Evolutionary conservation across 53 echinoderm and acorn worm genomes (phyloP).

Genomic region (Arbacia lixula): DNA sequence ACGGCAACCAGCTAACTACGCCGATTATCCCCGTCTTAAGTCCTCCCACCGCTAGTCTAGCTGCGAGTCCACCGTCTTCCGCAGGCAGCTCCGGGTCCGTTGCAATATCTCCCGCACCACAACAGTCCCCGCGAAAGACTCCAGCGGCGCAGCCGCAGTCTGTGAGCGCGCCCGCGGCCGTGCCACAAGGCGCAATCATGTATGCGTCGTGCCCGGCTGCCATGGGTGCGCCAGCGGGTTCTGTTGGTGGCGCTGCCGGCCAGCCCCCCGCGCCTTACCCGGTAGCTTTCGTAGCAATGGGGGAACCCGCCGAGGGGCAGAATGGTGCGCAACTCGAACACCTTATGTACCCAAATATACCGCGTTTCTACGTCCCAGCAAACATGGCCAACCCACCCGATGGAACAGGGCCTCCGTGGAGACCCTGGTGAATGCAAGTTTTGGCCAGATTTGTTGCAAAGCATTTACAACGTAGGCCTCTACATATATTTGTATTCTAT

Average conservation of each 20-base stretch:
- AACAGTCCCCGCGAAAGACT: slow-evolving; percentile 9
- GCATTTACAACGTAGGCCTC: too few species aligned
- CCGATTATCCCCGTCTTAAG: slow-evolving; percentile 37
- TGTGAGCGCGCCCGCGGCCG: background rate
- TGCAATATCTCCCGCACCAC: slow-evolving; percentile 20
- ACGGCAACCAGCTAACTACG: slow-evolving; percentile 45
- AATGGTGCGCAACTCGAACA: slow-evolving; percentile 37
- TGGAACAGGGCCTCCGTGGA: slow-evolving; percentile 24
- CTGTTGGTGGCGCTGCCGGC: background rate
- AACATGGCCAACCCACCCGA: slow-evolving; percentile 7
- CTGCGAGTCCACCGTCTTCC: slow-evolving; percentile 28
- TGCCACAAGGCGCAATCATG: slow-evolving; percentile 14
- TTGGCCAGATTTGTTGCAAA: too few species aligned
- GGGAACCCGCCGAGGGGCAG: slow-evolving; percentile 31
- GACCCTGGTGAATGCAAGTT: slow-evolving; percentile 23
- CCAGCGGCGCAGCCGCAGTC: background rate
- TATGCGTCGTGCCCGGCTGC: slow-evolving; percentile 30
- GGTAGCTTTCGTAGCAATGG: slow-evolving; percentile 47
- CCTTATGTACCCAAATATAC: slow-evolving; percentile 34
- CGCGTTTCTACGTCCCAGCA: slow-evolving; percentile 4
- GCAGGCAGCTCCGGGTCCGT: slow-evolving; percentile 47
- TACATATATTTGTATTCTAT: too few species aligned
- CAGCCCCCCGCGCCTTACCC: slow-evolving; percentile 36
- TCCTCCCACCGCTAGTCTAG: slow-evolving; percentile 34
- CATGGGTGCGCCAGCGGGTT: background rate